Evolutionary conservation across 1,140 invertebrate species (phyloP).

Genomic region (Panulirus ornatus): DNA sequence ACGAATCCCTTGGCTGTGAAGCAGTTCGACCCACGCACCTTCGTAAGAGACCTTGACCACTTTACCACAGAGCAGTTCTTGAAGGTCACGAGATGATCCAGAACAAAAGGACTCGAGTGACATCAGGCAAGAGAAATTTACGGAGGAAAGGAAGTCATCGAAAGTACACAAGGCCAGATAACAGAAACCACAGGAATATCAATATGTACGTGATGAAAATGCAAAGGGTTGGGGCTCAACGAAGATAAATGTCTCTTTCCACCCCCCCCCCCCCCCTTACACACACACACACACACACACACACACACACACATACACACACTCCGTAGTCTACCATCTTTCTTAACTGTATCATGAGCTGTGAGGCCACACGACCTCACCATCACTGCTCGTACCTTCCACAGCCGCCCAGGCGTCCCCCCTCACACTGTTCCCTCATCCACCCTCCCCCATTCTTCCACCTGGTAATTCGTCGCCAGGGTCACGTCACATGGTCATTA

Average conservation of each 20-base stretch:
- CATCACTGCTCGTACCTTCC: background rate
- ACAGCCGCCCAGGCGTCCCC: background rate
- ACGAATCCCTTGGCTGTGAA: no score
- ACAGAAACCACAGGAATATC: background rate
- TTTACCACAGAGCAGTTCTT: no score
- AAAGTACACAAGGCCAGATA: background rate
- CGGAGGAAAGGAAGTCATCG: background rate
- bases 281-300: no score
- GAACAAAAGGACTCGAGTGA: background rate
- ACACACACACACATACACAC: constrained; percentile 14
- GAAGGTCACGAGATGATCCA: background rate
- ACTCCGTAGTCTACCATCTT: background rate
- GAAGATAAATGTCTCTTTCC: no score
- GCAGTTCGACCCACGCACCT: no score
- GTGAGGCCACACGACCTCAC: background rate
- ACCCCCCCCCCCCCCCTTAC: no score
- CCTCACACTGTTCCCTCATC: no score
- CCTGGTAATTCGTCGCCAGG: background rate
- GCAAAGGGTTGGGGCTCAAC: background rate
- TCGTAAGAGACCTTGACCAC: no score
- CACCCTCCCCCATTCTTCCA: no score
- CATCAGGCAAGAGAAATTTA: background rate
- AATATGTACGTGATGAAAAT: background rate
- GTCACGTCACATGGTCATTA: background rate
- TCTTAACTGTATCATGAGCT: background rate